Evolutionary conservation across 2,113 vertebrate genomes (phyloP), one percentile per base, ranked within the genome.

Genomic region (Casuarius casuarius): DNA sequence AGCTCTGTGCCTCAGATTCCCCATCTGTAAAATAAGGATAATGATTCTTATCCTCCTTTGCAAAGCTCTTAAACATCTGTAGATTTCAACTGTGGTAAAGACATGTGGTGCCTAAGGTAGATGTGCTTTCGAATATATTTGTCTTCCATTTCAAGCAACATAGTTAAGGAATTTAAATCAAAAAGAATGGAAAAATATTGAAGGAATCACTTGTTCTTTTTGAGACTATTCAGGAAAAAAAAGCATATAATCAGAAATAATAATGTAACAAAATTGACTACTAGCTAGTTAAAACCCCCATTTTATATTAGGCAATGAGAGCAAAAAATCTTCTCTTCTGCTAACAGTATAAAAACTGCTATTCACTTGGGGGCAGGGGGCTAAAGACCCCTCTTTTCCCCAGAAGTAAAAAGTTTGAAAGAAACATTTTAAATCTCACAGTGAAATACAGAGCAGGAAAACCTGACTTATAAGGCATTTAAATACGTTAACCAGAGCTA

Each of bases 401-500:
- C 78, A 42, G 70, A 42, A 51, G 11, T 6, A 42, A 49, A 56
- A 87, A 5, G 7, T 49, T 75, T 25, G 31, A 92, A 54, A n/a
- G 29, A n/a, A 81, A 42, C 33, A 7, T 9, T 49, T 38, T 22
- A 46, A 77, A 61, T 46, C 2, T 2, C 3, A 28, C 33, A 51
- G 26, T 0, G 10, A 70, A 79, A 67, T 5, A 21, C 6, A 70
- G 20, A 63, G 23, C 54, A 63, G 31, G 28, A 33, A 87, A 81
- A 18, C 13, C 23, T 12, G 21, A 26, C 14, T 31, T 46, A 25
- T 0, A 1, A 1, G 3, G 35, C 8, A 48, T 10, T 89, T 33
- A 66, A 72, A 76, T 2, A 48, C 0, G 3, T 74, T 56, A 61
- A 6, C 9, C 0, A 0, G 48, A 44, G 18, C 40, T 62, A 49